Evolutionary conservation across 2,113 vertebrate species (phyloP).

Genomic region (Ailuropoda melanoleuca): DNA sequence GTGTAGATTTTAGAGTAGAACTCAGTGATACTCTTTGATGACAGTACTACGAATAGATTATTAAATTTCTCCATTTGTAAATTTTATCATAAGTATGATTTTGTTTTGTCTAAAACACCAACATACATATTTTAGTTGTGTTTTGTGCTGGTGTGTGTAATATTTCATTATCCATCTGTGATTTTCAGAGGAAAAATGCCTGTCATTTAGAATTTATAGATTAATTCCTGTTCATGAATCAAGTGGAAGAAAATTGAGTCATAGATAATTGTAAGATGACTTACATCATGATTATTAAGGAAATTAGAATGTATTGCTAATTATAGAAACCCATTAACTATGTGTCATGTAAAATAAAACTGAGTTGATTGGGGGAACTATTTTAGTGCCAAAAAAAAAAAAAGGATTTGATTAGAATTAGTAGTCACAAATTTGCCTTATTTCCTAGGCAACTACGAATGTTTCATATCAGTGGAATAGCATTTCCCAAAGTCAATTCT

Average conservation of each 20-base stretch:
- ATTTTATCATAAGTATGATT: neutral
- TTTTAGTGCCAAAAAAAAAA: neutral
- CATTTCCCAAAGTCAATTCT: neutral
- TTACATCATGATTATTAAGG: neutral
- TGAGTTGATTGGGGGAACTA: neutral
- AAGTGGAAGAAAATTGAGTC: neutral
- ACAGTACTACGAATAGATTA: neutral
- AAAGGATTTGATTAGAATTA: neutral
- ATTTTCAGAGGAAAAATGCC: slow-evolving; percentile 14
- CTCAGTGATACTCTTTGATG: neutral
- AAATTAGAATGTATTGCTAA: neutral
- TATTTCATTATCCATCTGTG: neutral
- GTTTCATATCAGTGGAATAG: neutral
- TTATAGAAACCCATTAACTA: neutral
- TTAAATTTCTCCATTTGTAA: neutral
- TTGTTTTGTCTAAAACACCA: neutral
- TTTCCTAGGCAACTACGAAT: neutral
- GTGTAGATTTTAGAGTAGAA: neutral
- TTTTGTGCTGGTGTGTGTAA: neutral
- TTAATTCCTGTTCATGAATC: neutral
- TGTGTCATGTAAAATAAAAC: neutral
- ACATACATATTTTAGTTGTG: neutral
- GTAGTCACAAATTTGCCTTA: neutral
- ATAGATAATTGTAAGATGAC: neutral
- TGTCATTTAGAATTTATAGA: neutral